A percentile compares a stretch with the other conserved stretches of the same genome.
phyloP scores from a whole-genome alignment of 1,140 invertebrate genomes.

The Maniola jurtina region DNA sequence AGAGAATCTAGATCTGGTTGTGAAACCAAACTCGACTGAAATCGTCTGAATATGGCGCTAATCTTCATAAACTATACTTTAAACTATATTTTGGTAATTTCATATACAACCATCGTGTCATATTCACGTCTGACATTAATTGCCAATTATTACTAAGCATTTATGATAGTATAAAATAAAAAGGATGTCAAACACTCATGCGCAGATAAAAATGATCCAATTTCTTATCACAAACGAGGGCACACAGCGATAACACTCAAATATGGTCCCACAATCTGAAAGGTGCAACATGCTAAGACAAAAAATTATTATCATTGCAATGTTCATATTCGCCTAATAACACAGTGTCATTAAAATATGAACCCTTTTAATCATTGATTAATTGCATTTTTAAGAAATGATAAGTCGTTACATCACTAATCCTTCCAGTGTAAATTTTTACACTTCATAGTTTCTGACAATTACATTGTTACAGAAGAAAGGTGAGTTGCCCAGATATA shows the following conservation, averaged over 20 bases:
- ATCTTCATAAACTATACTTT: background rate
- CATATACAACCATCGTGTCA: background rate
- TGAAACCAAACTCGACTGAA: no score
- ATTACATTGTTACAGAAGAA: no score
- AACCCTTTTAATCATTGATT: no score
- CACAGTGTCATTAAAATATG: no score
- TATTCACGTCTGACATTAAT: constrained; percentile 10
- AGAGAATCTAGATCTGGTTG: no score
- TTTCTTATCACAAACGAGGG: constrained; percentile 35
- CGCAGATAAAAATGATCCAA: constrained; percentile 38
- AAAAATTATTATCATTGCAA: background rate
- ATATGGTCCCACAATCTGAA: background rate
- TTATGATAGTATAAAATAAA: constrained; percentile 6
- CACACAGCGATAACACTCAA: constrained; percentile 15
- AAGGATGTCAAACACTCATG: constrained; percentile 23
- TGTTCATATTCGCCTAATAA: background rate
- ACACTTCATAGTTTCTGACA: no score
- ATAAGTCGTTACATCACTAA: no score
- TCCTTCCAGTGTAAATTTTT: no score
- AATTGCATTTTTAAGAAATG: no score
- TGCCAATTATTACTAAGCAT: constrained; percentile 2
- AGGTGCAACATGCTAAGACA: background rate
- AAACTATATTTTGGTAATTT: background rate
- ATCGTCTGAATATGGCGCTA: no score
- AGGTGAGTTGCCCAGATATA: no score